Conservation (phyloP, 2,113 vertebrate species). For the Zingel zingel region DNA sequence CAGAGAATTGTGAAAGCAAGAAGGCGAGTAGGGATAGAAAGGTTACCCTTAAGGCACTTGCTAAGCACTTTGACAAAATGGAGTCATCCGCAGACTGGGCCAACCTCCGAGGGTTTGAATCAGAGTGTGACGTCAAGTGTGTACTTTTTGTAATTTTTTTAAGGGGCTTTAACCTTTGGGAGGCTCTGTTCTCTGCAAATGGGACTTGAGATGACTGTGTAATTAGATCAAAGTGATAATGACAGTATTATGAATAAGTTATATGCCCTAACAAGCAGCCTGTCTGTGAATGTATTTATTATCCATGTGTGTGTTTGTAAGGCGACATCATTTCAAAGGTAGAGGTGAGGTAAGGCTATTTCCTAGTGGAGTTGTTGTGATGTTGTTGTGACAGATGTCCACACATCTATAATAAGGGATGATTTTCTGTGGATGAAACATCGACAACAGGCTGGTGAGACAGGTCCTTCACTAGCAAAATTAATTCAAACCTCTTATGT, state of each 20-base stretch:
- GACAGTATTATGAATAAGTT: slow-evolving; percentile 55
- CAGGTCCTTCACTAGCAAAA: neutral
- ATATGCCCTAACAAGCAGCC: slow-evolving; percentile 35
- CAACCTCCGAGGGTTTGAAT: slow-evolving; percentile 40
- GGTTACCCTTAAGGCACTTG: slow-evolving; percentile 29
- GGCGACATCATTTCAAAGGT: slow-evolving; percentile 17
- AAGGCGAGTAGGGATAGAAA: neutral
- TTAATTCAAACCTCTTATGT: neutral
- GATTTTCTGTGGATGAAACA: slow-evolving; percentile 10
- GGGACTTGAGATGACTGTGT: slow-evolving; percentile 27
- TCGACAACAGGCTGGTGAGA: neutral
- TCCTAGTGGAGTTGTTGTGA: neutral
- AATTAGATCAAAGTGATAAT: slow-evolving; percentile 47
- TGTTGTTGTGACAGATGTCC: slow-evolving; percentile 32
- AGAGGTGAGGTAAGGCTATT: slow-evolving; percentile 14
- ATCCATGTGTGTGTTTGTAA: slow-evolving; percentile 14
- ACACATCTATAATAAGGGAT: neutral
- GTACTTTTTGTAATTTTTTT: slow-evolving; percentile 9
- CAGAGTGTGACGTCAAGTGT: slow-evolving; percentile 46
- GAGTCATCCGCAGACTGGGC: slow-evolving; percentile 40
- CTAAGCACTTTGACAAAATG: slow-evolving; percentile 4
- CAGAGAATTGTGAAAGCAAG: neutral
- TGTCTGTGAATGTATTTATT: slow-evolving; percentile 18
- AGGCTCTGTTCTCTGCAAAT: slow-evolving; percentile 26
- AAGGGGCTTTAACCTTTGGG: slow-evolving; percentile 47